These are phyloP conservation scores for Leucoptera coffeella DNA, from an alignment of 2,888 invertebrate genomes.

Conservation along the genomic window DNA sequence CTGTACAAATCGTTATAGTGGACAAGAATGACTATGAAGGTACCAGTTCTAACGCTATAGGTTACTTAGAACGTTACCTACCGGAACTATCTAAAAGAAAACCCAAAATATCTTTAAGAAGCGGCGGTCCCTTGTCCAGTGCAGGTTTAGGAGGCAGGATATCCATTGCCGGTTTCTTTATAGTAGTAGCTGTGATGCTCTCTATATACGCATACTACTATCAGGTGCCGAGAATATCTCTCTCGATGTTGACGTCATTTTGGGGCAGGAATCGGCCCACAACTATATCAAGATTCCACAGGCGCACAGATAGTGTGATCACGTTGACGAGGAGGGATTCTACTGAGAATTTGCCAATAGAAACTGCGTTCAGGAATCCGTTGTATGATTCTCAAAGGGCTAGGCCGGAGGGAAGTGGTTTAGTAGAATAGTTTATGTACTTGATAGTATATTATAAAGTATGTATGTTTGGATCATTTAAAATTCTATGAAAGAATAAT, in stretches of 20 bases:
- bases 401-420: too few relatives aligned
- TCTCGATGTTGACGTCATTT: constrained; percentile 9
- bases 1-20: constrained; percentile 26
- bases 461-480: too few relatives aligned
- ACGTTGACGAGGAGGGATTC: constrained; percentile 34
- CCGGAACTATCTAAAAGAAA: constrained; percentile 16
- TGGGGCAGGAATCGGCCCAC: constrained; percentile 8
- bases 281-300: constrained; percentile 20
- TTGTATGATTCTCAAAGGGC: constrained; percentile 34
- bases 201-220: constrained; percentile 29
- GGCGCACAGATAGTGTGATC: constrained; percentile 32
- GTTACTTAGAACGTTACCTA: constrained; percentile 16
- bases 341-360: constrained; percentile 10
- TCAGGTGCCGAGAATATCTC: constrained; percentile 13
- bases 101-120: constrained; percentile 14
- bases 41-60: constrained; percentile 19
- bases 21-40: constrained; percentile 28
- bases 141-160: constrained; percentile 22
- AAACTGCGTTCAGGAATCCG: constrained; percentile 33
- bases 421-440: too few relatives aligned
- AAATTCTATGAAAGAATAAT: too few relatives aligned
- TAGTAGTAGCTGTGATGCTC: constrained; percentile 17
- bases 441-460: too few relatives aligned
- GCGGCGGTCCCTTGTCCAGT: constrained; percentile 23
- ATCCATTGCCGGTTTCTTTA: constrained; percentile 24